phyloP scores from a whole-genome alignment of 2,888 invertebrate species.

The Drosophila paramelanica region DNA sequence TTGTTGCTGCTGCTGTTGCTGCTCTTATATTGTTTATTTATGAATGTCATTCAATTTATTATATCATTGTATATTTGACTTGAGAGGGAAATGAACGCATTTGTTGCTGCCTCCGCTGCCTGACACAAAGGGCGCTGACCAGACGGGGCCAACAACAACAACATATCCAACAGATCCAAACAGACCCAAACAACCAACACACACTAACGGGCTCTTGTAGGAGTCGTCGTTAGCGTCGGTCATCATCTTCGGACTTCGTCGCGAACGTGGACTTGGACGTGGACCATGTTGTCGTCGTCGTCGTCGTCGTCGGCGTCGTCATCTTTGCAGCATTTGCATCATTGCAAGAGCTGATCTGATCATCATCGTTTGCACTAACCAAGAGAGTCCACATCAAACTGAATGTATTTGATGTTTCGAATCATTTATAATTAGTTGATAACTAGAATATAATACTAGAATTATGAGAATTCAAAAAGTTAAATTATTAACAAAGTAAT shows the following conservation, averaged over 20 bases:
- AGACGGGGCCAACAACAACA: conserved; percentile 29
- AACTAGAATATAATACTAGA: no score
- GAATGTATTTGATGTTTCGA: not conserved
- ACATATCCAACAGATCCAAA: conserved; percentile 14
- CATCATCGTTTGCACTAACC: conserved; percentile 36
- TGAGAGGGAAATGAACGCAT: conserved; percentile 83
- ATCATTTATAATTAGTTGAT: no score
- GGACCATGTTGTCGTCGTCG: conserved; percentile 28
- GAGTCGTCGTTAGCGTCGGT: conserved; percentile 61
- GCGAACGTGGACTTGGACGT: conserved; percentile 22
- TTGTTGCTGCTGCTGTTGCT: conserved; percentile 33
- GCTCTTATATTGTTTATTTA: conserved; percentile 83
- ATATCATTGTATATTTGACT: conserved; percentile 79
- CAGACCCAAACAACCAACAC: conserved; percentile 20
- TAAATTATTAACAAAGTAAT: no score
- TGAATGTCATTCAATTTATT: conserved; percentile 84
- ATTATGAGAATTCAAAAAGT: no score
- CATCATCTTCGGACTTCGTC: conserved; percentile 41
- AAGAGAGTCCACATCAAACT: conserved; percentile 14
- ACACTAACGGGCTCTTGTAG: conserved; percentile 72
- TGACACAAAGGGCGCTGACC: conserved; percentile 67
- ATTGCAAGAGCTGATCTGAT: conserved; percentile 53
- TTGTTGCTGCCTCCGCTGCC: conserved; percentile 51
- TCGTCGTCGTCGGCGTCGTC: conserved; percentile 52
- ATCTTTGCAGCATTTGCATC: conserved; percentile 63